Evolutionary conservation across 2,113 vertebrate species (phyloP).

Genomic region (Zapus hudsonius): DNA sequence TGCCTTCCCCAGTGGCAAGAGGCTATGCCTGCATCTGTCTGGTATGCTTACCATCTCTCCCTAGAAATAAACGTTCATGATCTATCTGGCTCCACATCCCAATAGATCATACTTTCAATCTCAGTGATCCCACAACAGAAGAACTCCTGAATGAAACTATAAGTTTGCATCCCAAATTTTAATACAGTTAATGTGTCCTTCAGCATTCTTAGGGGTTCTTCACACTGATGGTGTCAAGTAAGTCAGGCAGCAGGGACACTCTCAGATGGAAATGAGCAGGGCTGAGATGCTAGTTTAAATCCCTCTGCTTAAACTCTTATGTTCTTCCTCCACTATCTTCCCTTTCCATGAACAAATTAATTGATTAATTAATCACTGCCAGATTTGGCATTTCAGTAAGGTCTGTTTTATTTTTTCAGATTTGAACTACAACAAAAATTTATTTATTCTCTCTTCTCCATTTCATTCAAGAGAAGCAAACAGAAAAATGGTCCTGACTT

Average conservation of each 20-base stretch:
- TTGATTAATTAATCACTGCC: not conserved
- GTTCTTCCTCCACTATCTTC: not conserved
- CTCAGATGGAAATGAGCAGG: not conserved
- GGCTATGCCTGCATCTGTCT: not conserved
- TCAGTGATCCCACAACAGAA: not conserved
- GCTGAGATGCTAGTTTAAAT: not conserved
- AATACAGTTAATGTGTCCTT: conserved; percentile 11
- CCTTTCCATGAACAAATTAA: not conserved
- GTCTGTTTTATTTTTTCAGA: not conserved
- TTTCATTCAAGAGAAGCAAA: conserved; percentile 32
- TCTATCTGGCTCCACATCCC: not conserved
- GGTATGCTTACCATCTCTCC: not conserved
- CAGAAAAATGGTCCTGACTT: conserved; percentile 9
- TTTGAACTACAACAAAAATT: not conserved
- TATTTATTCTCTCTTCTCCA: conserved; percentile 2
- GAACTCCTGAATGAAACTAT: not conserved
- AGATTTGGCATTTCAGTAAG: not conserved
- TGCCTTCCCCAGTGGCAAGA: not conserved
- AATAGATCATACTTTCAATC: not conserved
- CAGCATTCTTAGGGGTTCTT: not conserved
- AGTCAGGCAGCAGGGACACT: not conserved
- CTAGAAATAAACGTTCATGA: not conserved
- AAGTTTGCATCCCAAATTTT: not conserved
- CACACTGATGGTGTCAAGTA: not conserved
- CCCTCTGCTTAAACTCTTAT: not conserved